phyloP scores from a whole-genome alignment of 2,797 vertebrate species.

The Aratinga solstitialis region DNA sequence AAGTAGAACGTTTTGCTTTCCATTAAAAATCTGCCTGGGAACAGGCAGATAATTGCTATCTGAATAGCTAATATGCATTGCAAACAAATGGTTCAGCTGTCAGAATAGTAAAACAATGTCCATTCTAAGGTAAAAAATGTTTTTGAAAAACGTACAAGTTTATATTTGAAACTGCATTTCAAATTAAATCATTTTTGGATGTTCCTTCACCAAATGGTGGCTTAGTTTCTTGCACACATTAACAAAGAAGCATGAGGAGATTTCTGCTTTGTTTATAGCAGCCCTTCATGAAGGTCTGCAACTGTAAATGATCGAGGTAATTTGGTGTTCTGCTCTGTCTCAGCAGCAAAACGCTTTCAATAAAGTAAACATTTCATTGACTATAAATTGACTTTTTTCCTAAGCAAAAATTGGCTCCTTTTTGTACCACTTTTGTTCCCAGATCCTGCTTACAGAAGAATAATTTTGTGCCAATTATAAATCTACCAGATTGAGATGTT shows the following conservation, averaged over 20 bases:
- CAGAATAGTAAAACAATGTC: not conserved
- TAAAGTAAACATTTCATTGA: not conserved
- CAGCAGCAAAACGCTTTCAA: not conserved
- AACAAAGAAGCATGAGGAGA: not conserved
- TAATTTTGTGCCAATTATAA: not conserved
- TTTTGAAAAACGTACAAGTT: not conserved
- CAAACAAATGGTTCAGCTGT: not conserved
- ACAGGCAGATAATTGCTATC: not conserved
- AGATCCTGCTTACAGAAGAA: not conserved
- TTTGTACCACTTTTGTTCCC: not conserved
- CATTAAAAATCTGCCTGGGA: not conserved
- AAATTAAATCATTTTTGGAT: not conserved
- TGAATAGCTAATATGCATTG: not conserved
- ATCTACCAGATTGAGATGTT: not conserved
- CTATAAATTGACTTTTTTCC: not conserved
- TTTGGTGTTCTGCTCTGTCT: not conserved
- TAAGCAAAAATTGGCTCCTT: not conserved
- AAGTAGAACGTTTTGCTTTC: not conserved
- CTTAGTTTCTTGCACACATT: not conserved
- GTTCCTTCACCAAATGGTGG: not conserved
- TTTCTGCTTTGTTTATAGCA: not conserved
- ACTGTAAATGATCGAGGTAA: not conserved
- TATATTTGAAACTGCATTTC: not conserved
- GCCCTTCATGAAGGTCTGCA: not conserved
- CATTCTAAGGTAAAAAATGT: not conserved